Evolutionary conservation across 2,113 vertebrate species (phyloP).

Genomic region (Lynx canadensis): DNA sequence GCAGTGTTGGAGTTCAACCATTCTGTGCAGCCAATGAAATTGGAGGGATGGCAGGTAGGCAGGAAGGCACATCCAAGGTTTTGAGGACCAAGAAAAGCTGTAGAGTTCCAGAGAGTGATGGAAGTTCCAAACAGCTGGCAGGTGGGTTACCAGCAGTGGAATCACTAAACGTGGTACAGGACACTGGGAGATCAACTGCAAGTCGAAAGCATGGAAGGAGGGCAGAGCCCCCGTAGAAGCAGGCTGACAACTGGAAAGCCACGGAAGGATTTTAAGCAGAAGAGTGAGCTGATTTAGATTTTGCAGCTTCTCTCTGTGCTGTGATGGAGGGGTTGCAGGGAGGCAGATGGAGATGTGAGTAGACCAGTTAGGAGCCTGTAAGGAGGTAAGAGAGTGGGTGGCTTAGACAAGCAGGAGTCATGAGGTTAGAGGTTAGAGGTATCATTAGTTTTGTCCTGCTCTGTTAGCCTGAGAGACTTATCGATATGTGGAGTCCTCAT

Average conservation of each 20-base stretch:
- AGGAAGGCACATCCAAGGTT: background rate
- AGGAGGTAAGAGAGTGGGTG: background rate
- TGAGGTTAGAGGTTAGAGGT: background rate
- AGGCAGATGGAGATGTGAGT: background rate
- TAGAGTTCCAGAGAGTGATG: background rate
- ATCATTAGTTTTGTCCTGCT: background rate
- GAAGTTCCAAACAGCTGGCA: background rate
- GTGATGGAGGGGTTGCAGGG: background rate
- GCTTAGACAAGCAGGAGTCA: background rate
- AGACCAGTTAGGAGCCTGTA: background rate
- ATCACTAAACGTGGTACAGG: background rate
- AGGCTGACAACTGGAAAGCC: background rate
- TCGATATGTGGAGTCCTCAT: background rate
- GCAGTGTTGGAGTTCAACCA: fast-evolving
- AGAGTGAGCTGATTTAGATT: background rate
- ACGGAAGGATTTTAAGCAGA: background rate
- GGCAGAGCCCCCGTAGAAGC: background rate
- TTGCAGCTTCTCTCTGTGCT: background rate
- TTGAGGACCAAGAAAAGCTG: background rate
- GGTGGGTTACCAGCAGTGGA: fast-evolving
- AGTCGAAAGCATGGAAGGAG: background rate
- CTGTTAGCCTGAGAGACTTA: background rate
- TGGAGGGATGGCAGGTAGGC: too few relatives aligned
- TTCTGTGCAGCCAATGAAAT: background rate
- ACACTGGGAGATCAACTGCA: too few relatives aligned